These are phyloP conservation scores for Trichomalopsis sarcophagae DNA, from an alignment of 1,140 invertebrate species.

Conservation along the genomic window DNA sequence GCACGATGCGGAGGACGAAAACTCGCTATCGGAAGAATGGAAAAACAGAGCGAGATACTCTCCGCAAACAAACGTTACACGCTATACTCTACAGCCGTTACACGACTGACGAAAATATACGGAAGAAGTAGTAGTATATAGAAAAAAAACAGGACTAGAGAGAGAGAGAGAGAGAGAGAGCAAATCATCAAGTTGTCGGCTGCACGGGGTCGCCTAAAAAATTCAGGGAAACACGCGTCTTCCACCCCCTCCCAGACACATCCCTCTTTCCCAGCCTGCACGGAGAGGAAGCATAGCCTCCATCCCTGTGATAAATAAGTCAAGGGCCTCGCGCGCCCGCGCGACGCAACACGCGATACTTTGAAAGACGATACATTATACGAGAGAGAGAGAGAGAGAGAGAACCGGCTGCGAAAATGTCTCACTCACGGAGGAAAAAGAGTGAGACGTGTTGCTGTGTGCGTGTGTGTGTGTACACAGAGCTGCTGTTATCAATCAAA, in stretches of 20 bases:
- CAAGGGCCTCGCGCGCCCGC: constrained; percentile 33
- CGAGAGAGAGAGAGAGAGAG: no score
- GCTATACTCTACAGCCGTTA: background rate
- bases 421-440: background rate
- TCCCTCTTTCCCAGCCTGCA: background rate
- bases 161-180: background rate
- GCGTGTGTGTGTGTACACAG: background rate
- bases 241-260: constrained; percentile 13
- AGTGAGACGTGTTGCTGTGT: background rate
- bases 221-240: constrained; percentile 23
- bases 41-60: background rate
- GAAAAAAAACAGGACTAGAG: no score
- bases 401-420: constrained; percentile 22
- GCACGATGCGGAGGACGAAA: background rate
- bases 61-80: background rate
- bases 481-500: constrained; percentile 19
- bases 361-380: constrained; percentile 44
- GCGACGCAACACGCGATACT: constrained; percentile 22
- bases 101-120: background rate
- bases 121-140: no score
- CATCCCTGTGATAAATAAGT: constrained; percentile 44
- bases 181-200: constrained; percentile 43
- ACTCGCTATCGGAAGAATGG: background rate
- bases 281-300: background rate
- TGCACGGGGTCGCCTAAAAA: constrained; percentile 22